Base-by-base conservation (phyloP, 1,140 invertebrate genomes). In the Lepidostoma basale region DNA sequence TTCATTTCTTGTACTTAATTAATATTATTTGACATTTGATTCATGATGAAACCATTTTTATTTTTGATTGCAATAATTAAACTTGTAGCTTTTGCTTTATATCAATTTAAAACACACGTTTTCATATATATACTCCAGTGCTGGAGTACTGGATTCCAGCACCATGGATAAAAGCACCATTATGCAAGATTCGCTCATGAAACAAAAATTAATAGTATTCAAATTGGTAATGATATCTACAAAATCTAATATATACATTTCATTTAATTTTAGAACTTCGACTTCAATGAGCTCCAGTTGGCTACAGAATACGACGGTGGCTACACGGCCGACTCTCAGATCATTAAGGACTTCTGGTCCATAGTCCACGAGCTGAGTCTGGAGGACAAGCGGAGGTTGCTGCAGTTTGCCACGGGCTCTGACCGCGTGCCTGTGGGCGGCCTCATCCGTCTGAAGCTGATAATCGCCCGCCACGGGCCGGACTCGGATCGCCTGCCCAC, bases 351-450 rank as follows among this genome's bases (percentile, higher is more conserved):
- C 75, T 99, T 99, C 78, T 99, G 97, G 97, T 88, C 89, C 67
- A 91, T 98, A 23, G 97, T 98, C n/a, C 94, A 97, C 78, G 87
- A 88, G 18, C 83, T 98, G 45, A 82, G 88, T 0, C 72, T 89
- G 1, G 92, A 94, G 74, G 89, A 95, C 69, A 97, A 98, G 80
- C 88, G 94, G 56, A 94, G 95, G 76, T 88, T 98, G 64, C 85
- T 97, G 40, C 90, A 97, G 74, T 99, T 98, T 76, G 89, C 98
- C 0, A 97, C 95, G 0, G 98, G 98, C 33, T 96, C 93, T 60
- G 96, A 98, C 81, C 83, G 97, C 64, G 94, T 99, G 23, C 97
- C 97, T 0, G 92, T 98, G 3, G 89, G 93, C 12, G 97, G 97
- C 0, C 87, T 98, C 73, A 94, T 93, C 72, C 88, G 92, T 70